Evolutionary conservation across 2,113 vertebrate species (phyloP), one percentile per base, ranked within the genome.

Genomic region (Sorex araneus): DNA sequence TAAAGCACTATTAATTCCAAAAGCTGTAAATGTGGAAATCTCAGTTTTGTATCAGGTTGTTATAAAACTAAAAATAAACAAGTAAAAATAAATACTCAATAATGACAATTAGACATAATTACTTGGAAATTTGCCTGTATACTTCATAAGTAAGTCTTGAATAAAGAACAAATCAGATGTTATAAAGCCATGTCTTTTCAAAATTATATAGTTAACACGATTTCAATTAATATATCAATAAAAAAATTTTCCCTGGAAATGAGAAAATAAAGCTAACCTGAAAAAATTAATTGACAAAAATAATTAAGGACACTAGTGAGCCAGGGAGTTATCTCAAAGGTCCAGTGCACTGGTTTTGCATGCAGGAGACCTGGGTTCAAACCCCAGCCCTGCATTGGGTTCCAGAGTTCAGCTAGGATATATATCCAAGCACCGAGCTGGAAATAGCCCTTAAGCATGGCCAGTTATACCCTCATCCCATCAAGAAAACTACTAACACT

Each of bases 31-130:
- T 75, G 67, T n/a, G 45, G 67, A 57, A 28, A 1, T 34, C 32
- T 11, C 40, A 32, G 57, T 75, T 34, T 87, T 76, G 34, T 45
- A 34, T 23, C 43, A 87, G n/a, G 34, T 82, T 69, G 15, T 69
- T 23, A 92, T 87, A 30, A 76, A 92, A 92, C 21, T 73, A 57
- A 57, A 81, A 54, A 43, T 81, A 57, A 77, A 23, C 57, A 64
- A 87, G 23, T 82, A 50, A 50, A n/a, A n/a, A n/a, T n/a, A 50
- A 50, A 50, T 50, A 50, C 47, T 50, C 13, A 18, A 92, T 81
- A n/a, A n/a, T n/a, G n/a, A n/a, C n/a, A 75, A 92, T 76, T 82
- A 54, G 66, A 71, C 5, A 64, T 21, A 82, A 92, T 30, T 64
- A 40, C 54, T 66, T 74, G 50, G 27, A 50, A 67, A 57, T 54